Evolutionary conservation across 92 coral and sea anemone species (phyloP).

Genomic region (Palythoa caribaeorum): DNA sequence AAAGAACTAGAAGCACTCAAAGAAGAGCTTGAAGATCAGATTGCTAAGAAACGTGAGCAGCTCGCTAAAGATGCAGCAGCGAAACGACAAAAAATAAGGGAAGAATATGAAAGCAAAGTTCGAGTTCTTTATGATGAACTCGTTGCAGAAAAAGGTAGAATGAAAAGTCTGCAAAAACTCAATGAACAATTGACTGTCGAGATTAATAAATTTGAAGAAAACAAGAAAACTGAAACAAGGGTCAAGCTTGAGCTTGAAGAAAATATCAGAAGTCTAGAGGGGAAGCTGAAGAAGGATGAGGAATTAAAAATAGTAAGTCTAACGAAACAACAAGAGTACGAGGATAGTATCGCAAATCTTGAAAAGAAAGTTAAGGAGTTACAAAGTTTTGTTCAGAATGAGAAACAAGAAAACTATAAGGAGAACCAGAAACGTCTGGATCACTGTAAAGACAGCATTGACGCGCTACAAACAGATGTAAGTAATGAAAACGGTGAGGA

Average conservation of each 20-base stretch:
- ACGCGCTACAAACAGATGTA: constrained; percentile 53
- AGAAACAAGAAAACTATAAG: constrained; percentile 3
- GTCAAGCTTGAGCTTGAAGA: constrained; percentile 75
- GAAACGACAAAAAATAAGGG: constrained; percentile 83
- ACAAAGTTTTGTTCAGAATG: constrained; percentile 44
- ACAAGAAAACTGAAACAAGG: constrained; percentile 60
- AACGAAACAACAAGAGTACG: constrained; percentile 57
- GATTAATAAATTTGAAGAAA: constrained; percentile 68
- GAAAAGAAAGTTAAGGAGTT: constrained; percentile 28
- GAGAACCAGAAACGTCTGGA: constrained; percentile 43
- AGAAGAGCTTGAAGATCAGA: constrained; percentile 91
- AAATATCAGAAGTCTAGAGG: constrained; percentile 58
- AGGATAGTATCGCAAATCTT: constrained; percentile 20
- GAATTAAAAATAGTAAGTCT: neutral
- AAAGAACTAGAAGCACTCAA: constrained; percentile 83
- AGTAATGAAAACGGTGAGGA: constrained; percentile 42
- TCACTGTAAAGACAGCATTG: constrained; percentile 55
- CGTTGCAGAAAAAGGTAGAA: constrained; percentile 77
- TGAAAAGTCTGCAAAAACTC: constrained; percentile 68
- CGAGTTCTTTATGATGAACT: constrained; percentile 85
- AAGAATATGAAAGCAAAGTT: constrained; percentile 86
- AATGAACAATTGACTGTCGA: constrained; percentile 75
- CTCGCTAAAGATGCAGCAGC: constrained; percentile 86
- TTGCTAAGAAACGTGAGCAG: constrained; percentile 85
- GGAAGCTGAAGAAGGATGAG: constrained; percentile 48